Evolutionary conservation across 1,140 invertebrate species (phyloP), one percentile per base, ranked within the genome.

Genomic region (Ganaspis sp.): DNA sequence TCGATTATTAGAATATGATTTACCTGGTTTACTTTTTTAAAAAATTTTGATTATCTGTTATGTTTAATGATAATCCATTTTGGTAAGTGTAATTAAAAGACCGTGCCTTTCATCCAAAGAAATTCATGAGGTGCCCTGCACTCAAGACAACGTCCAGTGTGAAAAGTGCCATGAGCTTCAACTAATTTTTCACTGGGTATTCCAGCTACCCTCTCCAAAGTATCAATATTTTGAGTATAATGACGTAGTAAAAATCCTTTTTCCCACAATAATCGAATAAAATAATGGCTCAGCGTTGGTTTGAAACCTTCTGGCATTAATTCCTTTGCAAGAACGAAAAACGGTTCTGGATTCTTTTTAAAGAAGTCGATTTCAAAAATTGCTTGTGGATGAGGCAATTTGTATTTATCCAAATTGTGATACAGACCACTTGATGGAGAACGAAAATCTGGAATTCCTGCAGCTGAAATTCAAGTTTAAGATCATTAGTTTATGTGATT

Each of bases 221-320:
- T 97, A 89, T 99, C 98, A 83, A 99, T 98, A 91, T 99, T 99
- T 92, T 99, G 95, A 1, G 97, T 97, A 86, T 97, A 98, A 90
- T 97, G 96, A 34, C 97, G 92, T 12, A 97, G 87, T 0, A 98
- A 87, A 19, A 96, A 79, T 15, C 95, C 95, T 91, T 98, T 97
- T 8, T 97, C 94, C 86, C 95, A 92, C 49, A 98, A 87, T 37
- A 98, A 85, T 73, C 93, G 93, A 53, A 98, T 94, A 86, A 98
- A 98, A 87, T 96, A 96, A 91, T 98, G 97, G 80, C 94, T 94
- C 0, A 92, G 86, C 0, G 97, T 97, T 4, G 97, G 97, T 82
- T 95, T 95, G 84, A 96, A 97, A 23, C 91, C 93, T 58, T 95
- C 95, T 0, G 96, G 96, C 84, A 96, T 94, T n/a, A 98, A 89